Conservation (phyloP, 2,888 invertebrate genomes). For the Callyntrura sp. region DNA sequence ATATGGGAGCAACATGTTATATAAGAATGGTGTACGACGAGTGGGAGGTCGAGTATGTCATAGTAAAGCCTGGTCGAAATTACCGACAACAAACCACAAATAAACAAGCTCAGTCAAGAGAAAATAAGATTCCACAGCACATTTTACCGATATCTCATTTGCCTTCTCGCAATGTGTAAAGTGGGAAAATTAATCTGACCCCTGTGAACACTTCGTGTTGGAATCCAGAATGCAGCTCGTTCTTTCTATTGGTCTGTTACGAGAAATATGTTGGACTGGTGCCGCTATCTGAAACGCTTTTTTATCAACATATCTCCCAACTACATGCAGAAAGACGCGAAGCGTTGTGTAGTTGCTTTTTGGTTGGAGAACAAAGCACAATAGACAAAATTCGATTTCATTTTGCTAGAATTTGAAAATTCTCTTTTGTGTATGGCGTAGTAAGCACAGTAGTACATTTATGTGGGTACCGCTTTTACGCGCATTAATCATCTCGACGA, state of each 20-base stretch:
- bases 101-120: conserved; percentile 55
- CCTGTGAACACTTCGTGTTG: conserved; percentile 50
- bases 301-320: no score
- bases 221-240: conserved; percentile 13
- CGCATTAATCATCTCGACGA: conserved; percentile 20
- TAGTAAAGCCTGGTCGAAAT: conserved; percentile 35
- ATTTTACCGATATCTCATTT: conserved; percentile 44
- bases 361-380: no score
- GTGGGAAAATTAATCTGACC: conserved; percentile 73
- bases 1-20: conserved; percentile 21
- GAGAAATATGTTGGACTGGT: no score
- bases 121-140: conserved; percentile 55
- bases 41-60: not conserved
- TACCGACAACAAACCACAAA: conserved; percentile 58
- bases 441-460: no score
- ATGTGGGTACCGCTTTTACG: not conserved
- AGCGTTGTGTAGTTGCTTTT: no score
- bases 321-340: no score
- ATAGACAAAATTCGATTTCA: not conserved
- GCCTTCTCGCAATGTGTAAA: conserved; percentile 31
- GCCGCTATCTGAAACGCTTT: no score
- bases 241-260: no score
- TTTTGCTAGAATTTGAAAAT: not conserved
- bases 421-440: no score
- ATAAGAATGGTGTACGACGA: not conserved